These are phyloP conservation scores for Eumeta japonica DNA, from an alignment of 1,140 invertebrate species.

Conservation along the genomic window DNA sequence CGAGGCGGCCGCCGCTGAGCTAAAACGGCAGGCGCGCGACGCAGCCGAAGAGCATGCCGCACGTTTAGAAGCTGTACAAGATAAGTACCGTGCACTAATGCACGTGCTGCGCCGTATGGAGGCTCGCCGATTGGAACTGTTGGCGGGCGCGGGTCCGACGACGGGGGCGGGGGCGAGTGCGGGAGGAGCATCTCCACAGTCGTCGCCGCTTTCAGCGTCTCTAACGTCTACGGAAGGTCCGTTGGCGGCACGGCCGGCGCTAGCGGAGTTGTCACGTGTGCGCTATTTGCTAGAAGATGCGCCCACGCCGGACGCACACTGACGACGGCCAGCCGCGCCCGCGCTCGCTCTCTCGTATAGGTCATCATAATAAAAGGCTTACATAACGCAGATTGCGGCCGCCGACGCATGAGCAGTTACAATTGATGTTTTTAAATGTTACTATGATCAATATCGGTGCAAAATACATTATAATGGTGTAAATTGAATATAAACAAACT, in stretches of 20 bases:
- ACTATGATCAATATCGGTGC: too few relatives aligned
- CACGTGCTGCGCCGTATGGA: constrained; percentile 68
- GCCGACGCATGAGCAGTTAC: too few relatives aligned
- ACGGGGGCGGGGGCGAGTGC: constrained; percentile 17
- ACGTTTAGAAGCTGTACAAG: constrained; percentile 63
- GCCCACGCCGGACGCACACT: background rate
- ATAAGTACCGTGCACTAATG: constrained; percentile 70
- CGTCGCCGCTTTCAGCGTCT: constrained; percentile 57
- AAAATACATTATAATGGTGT: too few relatives aligned
- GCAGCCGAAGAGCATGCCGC: constrained; percentile 56
- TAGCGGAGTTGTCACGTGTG: background rate
- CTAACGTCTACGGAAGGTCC: constrained; percentile 59
- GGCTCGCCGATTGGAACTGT: constrained; percentile 65
- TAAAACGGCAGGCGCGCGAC: constrained; percentile 50
- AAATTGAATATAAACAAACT: too few relatives aligned
- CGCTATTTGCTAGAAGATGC: background rate
- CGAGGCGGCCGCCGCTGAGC: constrained; percentile 48
- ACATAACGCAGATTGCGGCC: too few relatives aligned
- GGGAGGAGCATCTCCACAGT: constrained; percentile 32
- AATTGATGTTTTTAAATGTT: too few relatives aligned
- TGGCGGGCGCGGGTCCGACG: constrained; percentile 31
- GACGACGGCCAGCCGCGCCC: too few relatives aligned
- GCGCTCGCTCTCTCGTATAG: too few relatives aligned
- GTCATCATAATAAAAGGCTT: too few relatives aligned
- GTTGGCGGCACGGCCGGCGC: background rate